Base-by-base conservation (phyloP, 2,113 vertebrate genomes). In the Vicugna pacos region DNA sequence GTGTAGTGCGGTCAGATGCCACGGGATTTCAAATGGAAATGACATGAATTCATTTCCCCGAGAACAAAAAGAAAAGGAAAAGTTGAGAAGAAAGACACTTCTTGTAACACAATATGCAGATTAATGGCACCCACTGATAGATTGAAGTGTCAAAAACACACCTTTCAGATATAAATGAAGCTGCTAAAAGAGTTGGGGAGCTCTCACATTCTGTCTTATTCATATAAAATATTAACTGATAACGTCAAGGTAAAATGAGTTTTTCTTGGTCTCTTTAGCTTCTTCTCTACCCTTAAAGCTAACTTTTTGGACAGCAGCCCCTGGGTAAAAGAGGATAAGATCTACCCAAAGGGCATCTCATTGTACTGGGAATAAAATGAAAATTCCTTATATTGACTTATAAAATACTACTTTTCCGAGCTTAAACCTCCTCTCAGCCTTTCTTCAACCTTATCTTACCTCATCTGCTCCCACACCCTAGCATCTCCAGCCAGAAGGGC, bases 1-100 rank as follows among this genome's bases (percentile, higher is more conserved):
- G 86, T 81, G 79, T 92, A 76, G 79, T 70, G 50, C 89, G 91
- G 93, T 96, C 89, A 97, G 95, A 96, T 95, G 89, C 92, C 96
- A 97, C 80, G 54, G 38, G 46, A 97, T 96, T 97, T 96, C 94
- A 97, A 97, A 93, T 93, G 89, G 58, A 98, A 97, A 97, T 97
- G 94, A 95, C 92, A 91, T 93, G 95, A 97, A 96, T 96, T 98
- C 93, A 97, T 98, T 97, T 97, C 89, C 89, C 89, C 16, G 38
- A 89, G 94, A 95, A 97, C 81, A 97, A 95, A 92, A 96, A 86
- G 69, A 80, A 93, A 97, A 84, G 92, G 67, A 89, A 96, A 97
- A 97, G 87, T 90, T 2, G 19, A 95, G 79, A 95, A 96, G 88
- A 95, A 93, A 89, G 35, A 64, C 91, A 95, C 24, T 93, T 67